Conservation (phyloP, 2,113 vertebrate genomes). For the Raphicerus campestris region DNA sequence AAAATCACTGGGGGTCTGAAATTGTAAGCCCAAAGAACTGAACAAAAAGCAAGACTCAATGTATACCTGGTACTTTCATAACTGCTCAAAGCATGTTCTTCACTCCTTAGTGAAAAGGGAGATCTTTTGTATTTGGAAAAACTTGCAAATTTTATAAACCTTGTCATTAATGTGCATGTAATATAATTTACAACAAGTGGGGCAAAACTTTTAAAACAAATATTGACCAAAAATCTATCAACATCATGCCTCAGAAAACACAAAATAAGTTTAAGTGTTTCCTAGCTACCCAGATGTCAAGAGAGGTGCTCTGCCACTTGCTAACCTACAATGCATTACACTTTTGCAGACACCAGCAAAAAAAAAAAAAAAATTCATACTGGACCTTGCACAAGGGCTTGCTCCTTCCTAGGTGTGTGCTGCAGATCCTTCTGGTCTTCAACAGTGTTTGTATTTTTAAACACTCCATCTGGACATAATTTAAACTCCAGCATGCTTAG, state of each 20-base stretch:
- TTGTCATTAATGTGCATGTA: background rate
- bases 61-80: background rate
- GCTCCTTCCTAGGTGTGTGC: conserved; percentile 53
- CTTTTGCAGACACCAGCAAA: background rate
- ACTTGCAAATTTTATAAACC: background rate
- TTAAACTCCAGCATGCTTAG: conserved; percentile 80
- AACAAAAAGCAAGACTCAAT: background rate
- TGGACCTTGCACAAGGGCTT: conserved; percentile 75
- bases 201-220: background rate
- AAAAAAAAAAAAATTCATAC: conserved; percentile 37
- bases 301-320: background rate
- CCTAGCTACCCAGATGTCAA: background rate
- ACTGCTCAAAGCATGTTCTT: background rate
- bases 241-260: background rate
- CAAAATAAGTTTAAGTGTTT: background rate
- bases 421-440: conserved; percentile 49
- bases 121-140: background rate
- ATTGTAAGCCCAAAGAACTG: background rate
- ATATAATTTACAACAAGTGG: background rate
- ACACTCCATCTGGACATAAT: conserved; percentile 80
- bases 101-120: background rate
- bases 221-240: background rate
- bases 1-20: background rate
- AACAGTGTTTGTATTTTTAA: conserved; percentile 47
- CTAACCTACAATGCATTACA: background rate